Evolutionary conservation across 2,888 invertebrate species (phyloP), one percentile per base, ranked within the genome.

Genomic region (Acronicta psi): DNA sequence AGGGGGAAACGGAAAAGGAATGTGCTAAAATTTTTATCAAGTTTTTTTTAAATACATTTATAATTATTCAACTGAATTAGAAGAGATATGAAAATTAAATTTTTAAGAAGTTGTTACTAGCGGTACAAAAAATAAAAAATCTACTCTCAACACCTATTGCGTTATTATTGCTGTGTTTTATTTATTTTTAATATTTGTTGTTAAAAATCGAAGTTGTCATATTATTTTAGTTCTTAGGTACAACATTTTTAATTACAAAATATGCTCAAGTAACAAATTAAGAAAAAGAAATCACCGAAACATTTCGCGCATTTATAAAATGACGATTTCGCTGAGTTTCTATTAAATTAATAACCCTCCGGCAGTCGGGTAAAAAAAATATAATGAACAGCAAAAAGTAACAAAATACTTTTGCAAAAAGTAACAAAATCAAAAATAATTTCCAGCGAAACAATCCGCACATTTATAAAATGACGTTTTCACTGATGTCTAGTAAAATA

Each of bases 101-200:
- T 64, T 43, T 62, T 80, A 75, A 82, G 88, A 81, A 87, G 84
- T 81, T 55, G 58, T 82, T 80, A 83, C 93, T 93, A 93, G 93
- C 93, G 82, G 91, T 91, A 91, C 87, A 68, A 66, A 57, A 90
- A 91, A 87, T 79, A 62, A 87, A 88, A 84, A 64, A 69, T 69
- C 88, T 83, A 69, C 69, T 40, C 44, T 69, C 51, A 70, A 89
- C 90, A 89, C 81, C 91, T 93, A 93, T 90, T 91, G 91, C 88
- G 79, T 88, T 79, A 89, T 93, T 93, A 92, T 92, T 93, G 93
- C 92, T 93, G 90, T 85, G 69, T 79, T 75, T 73, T 75, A 73
- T 79, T 79, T 77, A 62, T 76, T 82, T 80, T 70, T 68, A 77
- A 37, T 59, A 31, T 69, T 72, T 69, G 45, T 47, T 60, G 63